These are phyloP conservation scores for Craniophora ligustri DNA, from an alignment of 2,888 invertebrate species.

Conservation along the genomic window DNA sequence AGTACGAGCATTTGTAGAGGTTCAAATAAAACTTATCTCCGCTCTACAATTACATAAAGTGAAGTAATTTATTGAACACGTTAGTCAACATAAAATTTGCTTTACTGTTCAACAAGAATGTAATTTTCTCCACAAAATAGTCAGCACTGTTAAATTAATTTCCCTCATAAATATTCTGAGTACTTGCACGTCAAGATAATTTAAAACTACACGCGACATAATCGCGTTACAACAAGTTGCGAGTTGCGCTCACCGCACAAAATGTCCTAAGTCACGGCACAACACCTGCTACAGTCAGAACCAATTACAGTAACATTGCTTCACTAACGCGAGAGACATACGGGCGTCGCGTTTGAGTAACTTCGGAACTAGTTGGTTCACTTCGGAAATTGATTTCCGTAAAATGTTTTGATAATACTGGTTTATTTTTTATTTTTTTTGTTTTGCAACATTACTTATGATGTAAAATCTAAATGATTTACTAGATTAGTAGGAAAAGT, in stretches of 20 bases:
- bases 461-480: too few relatives aligned
- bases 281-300: conserved; percentile 81
- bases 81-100: neutral
- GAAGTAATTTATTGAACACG: neutral
- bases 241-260: conserved; percentile 49
- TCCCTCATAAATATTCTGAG: conserved; percentile 29
- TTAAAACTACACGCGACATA: conserved; percentile 53
- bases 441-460: too few relatives aligned
- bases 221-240: conserved; percentile 48
- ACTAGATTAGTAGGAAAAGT: too few relatives aligned
- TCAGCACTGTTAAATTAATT: neutral
- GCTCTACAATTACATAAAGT: neutral
- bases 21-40: too few relatives aligned
- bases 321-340: conserved; percentile 55
- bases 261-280: conserved; percentile 72
- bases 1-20: too few relatives aligned
- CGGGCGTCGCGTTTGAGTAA: conserved; percentile 31
- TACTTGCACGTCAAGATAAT: conserved; percentile 34
- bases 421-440: too few relatives aligned
- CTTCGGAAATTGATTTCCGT: neutral
- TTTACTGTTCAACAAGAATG: neutral
- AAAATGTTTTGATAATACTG: too few relatives aligned
- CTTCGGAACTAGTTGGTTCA: neutral
- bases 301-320: conserved; percentile 73
- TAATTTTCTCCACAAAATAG: neutral